Conservation (phyloP, 2,797 vertebrate species). For the Onychomys arenicola region DNA sequence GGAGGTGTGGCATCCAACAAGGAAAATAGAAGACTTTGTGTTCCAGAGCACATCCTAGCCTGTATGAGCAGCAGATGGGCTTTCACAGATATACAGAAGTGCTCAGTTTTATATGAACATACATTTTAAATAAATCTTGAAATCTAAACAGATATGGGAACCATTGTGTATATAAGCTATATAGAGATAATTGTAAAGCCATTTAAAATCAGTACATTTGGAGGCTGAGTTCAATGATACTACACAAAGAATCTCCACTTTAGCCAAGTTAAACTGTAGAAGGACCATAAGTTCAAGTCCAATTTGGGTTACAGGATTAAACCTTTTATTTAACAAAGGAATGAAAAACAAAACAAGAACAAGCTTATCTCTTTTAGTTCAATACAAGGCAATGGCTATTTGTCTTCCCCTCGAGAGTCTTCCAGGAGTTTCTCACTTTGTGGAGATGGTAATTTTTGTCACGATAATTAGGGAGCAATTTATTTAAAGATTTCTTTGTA, state of each 20-base stretch:
- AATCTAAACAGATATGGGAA: neutral
- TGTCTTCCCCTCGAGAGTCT: neutral
- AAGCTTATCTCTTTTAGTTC: too few relatives aligned
- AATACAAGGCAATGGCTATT: rapidly evolving
- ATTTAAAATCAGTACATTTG: neutral
- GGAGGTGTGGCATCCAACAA: neutral
- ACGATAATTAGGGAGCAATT: neutral
- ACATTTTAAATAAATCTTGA: neutral
- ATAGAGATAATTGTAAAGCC: neutral
- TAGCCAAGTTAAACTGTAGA: neutral
- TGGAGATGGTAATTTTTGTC: neutral
- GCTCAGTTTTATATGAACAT: neutral
- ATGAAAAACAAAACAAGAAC: neutral
- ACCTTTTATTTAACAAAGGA: neutral
- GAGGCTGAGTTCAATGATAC: neutral
- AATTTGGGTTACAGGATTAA: neutral
- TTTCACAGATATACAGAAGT: neutral
- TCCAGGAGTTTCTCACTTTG: neutral
- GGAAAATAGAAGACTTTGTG: neutral
- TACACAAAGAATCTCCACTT: neutral
- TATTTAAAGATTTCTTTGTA: neutral
- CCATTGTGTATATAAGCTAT: neutral
- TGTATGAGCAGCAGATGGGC: neutral
- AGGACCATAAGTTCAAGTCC: neutral
- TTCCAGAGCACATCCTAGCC: neutral